A percentile compares a stretch with the other conserved stretches of the same genome.
Conservation (phyloP, 1,140 invertebrate genomes). For the Myzus persicae region DNA sequence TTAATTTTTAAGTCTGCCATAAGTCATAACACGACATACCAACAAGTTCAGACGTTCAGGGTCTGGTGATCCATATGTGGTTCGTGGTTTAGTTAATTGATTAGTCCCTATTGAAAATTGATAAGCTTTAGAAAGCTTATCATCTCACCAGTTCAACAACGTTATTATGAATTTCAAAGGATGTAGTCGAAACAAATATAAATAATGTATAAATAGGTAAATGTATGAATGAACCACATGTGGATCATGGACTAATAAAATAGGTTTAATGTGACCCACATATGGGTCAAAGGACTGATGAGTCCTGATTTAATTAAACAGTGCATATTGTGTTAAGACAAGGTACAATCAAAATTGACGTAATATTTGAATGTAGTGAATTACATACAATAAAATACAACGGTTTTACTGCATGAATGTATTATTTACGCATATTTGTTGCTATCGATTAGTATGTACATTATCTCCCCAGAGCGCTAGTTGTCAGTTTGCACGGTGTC, state of each 20-base stretch:
- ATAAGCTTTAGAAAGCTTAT: neutral
- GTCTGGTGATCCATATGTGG: neutral
- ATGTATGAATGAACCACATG: constrained; percentile 17
- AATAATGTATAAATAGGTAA: neutral
- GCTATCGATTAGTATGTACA: neutral
- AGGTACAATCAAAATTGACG: no score
- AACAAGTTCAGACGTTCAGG: neutral
- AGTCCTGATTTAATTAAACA: neutral
- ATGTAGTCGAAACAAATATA: neutral
- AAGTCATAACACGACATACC: neutral
- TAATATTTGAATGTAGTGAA: no score
- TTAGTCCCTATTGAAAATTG: neutral
- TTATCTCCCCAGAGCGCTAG: neutral
- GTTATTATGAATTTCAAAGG: neutral
- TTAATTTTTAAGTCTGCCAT: constrained; percentile 3
- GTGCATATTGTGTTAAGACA: no score
- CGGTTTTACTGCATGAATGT: no score
- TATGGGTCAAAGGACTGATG: neutral
- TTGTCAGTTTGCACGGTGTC: neutral
- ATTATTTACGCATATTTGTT: no score
- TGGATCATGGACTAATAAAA: neutral
- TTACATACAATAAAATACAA: no score
- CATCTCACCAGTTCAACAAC: neutral
- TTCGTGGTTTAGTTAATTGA: neutral
- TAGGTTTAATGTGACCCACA: constrained; percentile 11